These are phyloP conservation scores for Luscinia luscinia DNA, from an alignment of 2,797 vertebrate species.

Conservation along the genomic window DNA sequence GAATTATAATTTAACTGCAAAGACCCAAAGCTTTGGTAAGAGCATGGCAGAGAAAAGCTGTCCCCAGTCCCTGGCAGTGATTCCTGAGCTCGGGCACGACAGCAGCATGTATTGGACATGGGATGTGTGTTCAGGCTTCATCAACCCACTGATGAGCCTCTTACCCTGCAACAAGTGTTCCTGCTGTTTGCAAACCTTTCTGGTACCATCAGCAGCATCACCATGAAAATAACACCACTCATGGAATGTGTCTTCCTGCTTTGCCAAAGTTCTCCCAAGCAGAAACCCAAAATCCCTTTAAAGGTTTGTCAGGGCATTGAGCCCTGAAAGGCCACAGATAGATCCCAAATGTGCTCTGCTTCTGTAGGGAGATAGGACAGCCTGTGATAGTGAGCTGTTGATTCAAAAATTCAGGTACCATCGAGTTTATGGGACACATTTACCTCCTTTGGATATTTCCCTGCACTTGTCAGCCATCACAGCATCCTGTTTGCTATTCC, in stretches of 20 bases:
- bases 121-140: background rate
- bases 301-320: background rate
- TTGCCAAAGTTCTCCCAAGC: background rate
- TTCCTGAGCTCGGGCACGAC: background rate
- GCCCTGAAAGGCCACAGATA: background rate
- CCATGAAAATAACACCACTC: background rate
- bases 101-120: background rate
- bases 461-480: background rate
- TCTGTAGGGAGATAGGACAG: background rate
- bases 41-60: background rate
- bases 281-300: background rate
- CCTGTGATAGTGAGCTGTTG: background rate
- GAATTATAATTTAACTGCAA: background rate
- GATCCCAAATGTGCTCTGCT: background rate
- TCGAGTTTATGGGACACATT: background rate
- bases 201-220: background rate
- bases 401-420: background rate
- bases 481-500: background rate
- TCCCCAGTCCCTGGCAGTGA: background rate
- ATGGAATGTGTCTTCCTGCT: background rate
- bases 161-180: background rate
- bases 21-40: background rate
- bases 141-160: background rate
- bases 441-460: background rate
- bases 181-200: slow-evolving; percentile 28